phyloP scores from a whole-genome alignment of 37 sponge, comb jelly and placozoan species.

The Beroe ovata region DNA sequence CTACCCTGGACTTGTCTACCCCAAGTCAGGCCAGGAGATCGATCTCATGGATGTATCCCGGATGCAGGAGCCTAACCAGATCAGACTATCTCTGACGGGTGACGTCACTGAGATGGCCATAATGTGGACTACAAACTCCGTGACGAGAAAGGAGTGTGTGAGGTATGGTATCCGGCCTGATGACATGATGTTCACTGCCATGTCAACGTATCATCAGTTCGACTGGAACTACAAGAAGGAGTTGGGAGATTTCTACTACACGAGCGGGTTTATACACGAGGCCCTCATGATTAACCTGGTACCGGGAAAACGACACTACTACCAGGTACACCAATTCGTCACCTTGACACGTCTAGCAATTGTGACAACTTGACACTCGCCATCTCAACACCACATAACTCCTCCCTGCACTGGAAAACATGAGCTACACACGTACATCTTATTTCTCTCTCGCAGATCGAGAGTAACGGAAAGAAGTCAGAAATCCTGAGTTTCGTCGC shows the following conservation, averaged over 20 bases:
- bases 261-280: slow-evolving; percentile 64
- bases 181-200: slow-evolving; percentile 10
- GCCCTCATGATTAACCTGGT: slow-evolving; percentile 41
- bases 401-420: no score
- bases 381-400: no score
- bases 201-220: slow-evolving; percentile 30
- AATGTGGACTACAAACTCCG: slow-evolving; percentile 47
- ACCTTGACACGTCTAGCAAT: no score
- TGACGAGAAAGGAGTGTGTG: background rate
- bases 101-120: slow-evolving; percentile 53
- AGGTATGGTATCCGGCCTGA: slow-evolving; percentile 3
- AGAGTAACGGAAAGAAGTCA: slow-evolving; percentile 34
- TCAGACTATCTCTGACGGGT: slow-evolving; percentile 33
- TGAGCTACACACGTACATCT: no score
- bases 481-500: slow-evolving; percentile 11
- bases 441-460: slow-evolving; percentile 2
- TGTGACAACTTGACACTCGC: no score
- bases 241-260: background rate
- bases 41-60: slow-evolving; percentile 40
- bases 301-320: slow-evolving; percentile 21
- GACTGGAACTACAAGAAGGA: background rate
- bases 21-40: slow-evolving; percentile 30
- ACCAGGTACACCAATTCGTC: no score
- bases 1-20: background rate
- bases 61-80: slow-evolving; percentile 40